Percentiles rank a stretch among this genome's conserved stretches.
Evolutionary conservation across 2,797 vertebrate species (phyloP).

Genomic region (Artibeus lituratus): DNA sequence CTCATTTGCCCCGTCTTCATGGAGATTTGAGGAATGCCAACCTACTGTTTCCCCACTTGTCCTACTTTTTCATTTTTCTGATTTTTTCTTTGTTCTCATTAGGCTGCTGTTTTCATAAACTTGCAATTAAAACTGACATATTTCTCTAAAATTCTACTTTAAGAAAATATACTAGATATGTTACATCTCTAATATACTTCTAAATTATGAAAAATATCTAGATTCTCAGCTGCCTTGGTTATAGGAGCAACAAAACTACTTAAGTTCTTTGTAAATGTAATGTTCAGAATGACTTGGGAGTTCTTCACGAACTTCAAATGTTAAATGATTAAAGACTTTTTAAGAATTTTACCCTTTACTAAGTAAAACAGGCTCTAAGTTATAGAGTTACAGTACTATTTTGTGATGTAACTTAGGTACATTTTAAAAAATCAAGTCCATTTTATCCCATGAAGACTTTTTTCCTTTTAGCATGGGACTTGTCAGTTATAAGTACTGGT

Average conservation of each 20-base stretch:
- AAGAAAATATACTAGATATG: not conserved
- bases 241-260: not conserved
- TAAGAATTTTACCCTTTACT: not conserved
- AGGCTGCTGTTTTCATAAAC: not conserved
- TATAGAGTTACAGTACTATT: not conserved
- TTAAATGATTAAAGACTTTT: not conserved
- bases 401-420: not conserved
- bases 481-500: not conserved
- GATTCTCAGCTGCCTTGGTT: not conserved
- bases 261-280: not conserved
- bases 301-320: not conserved
- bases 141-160: not conserved
- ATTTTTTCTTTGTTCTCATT: not conserved
- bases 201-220: not conserved
- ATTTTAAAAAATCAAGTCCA: not conserved
- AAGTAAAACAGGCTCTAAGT: not conserved
- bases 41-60: not conserved
- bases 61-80: not conserved
- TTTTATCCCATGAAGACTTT: not conserved
- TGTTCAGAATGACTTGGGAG: not conserved
- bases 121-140: not conserved
- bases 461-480: not conserved
- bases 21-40: not conserved
- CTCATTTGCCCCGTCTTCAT: not conserved
- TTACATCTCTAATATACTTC: not conserved